Base-by-base conservation (phyloP, 2,797 vertebrate species). In the Silurus lanzhouensis region DNA sequence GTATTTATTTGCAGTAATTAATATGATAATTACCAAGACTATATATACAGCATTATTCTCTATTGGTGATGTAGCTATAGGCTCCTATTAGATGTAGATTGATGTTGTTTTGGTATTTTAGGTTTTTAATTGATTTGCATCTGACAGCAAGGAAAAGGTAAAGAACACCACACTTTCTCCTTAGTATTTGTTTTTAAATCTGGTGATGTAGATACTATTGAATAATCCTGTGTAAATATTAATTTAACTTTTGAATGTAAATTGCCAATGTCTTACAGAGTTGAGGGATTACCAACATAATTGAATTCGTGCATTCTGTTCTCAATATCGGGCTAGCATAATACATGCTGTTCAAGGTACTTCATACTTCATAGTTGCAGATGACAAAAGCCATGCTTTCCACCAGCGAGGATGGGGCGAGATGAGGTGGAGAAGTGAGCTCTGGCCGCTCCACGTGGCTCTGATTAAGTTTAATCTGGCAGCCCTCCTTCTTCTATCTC, bases 391-490 rank as follows among this genome's bases (percentile, higher is more conserved):
- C 91, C 91, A 92, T 93, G 93, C 93, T 95, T 95, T 95, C 94
- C 90, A 92, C 88, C 89, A 81, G 91, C 86, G 80, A 90, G 87
- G 79, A 91, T 86, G 88, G 88, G 87, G 89, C 89, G 79, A 91
- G 89, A 83, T 85, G 87, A 91, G 90, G 71, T 88, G 87, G 85
- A 91, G 88, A 72, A 83, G 38, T 66, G 60, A 81, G 85, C 84
- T 91, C 70, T 89, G 78, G 88, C 91, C 91, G 93, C 92, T 93
- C 94, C 95, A 95, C 94, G 95, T 95, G 93, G 91, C 90, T 93
- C 93, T 95, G 94, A 95, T 95, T 95, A 94, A 94, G 92, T 93
- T 90, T 95, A 95, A 95, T 95, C 93, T 94, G 90, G 89, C 91
- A 92, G 90, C 91, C 93, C 92, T 93, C 94, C 93, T 92, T 94